Conservation (phyloP, 2,797 vertebrate species). For the Serranus cabrilla region DNA sequence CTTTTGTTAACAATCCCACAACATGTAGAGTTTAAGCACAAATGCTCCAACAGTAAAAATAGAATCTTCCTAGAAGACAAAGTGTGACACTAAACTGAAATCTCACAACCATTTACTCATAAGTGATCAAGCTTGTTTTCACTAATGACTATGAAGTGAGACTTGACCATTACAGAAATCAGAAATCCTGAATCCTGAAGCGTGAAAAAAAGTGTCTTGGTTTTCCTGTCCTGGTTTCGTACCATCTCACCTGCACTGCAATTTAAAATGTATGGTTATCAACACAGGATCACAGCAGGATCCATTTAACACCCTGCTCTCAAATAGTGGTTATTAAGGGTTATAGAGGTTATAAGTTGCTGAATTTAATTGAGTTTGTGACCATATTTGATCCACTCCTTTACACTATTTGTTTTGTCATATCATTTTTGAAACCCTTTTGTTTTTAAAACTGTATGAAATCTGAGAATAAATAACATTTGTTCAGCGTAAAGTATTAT, state of each 20-base stretch:
- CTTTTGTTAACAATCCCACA: background rate
- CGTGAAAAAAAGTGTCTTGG: background rate
- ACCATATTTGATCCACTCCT: background rate
- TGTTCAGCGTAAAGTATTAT: background rate
- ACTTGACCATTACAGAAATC: background rate
- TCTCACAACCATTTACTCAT: background rate
- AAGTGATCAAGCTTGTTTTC: background rate
- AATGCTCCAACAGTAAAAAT: background rate
- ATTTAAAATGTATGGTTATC: too few relatives aligned
- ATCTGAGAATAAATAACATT: background rate
- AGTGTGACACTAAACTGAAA: background rate
- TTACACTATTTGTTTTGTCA: background rate
- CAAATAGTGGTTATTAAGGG: background rate
- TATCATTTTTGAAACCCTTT: too few relatives aligned
- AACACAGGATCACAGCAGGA: background rate
- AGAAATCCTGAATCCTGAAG: background rate
- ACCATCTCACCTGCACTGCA: background rate
- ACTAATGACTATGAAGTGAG: background rate
- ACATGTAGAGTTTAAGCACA: background rate
- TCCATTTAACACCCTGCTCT: background rate
- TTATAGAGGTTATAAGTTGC: background rate
- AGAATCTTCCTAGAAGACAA: background rate
- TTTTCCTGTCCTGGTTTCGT: conserved; percentile 20
- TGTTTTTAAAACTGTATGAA: background rate
- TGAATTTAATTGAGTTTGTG: background rate